Evolutionary conservation across 1,140 invertebrate genomes (phyloP), one percentile per base, ranked within the genome.

Genomic region (Chrysomallon squamiferum): DNA sequence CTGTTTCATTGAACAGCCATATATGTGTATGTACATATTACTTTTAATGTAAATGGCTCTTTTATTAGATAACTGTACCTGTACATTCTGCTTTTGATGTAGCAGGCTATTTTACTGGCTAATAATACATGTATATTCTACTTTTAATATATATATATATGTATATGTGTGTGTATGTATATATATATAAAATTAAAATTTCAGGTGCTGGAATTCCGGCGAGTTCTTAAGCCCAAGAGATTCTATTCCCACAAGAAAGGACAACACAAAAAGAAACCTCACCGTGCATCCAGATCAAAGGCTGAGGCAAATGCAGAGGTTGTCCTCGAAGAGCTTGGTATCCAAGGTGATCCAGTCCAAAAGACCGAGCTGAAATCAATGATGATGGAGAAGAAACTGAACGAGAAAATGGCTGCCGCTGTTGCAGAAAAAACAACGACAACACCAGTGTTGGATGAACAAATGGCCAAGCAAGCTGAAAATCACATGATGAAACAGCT

Each of bases 311-410:
- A 33, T 3, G 59, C 59, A 1, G 52, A 62, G 18, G n/a, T 41
- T 18, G 59, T 68, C 4, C 20, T 50, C 7, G 56, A 63, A 18
- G 66, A 68, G 29, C 52, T 68, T 35, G 66, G 66, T 18, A 68
- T 68, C 30, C 64, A 59, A 6, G 62, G 62, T 27, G 56, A 58
- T 9, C 15, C 7, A 15, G n/a, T 50, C 45, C 45, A 33, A 56
- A 22, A 65, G 13, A 65, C 65, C 15, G n/a, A 68, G 35, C 56
- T 57, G 2, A 59, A 65, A 20, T 62, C 57, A 13, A 30, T 62
- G 2, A 38, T 41, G 38, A 30, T 3, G 30, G 59, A 27, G 25
- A n/a, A 27, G 38, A 43, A 66, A 2, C 18, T 41, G 38, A 30
- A 29, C 20, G 41, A 27, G 25, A 27, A 45, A 47, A n/a, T 61